Percentiles rank a stretch among this genome's conserved stretches.
phyloP scores from a whole-genome alignment of 1,140 invertebrate genomes.

The Lamellibrachia luymesi region DNA sequence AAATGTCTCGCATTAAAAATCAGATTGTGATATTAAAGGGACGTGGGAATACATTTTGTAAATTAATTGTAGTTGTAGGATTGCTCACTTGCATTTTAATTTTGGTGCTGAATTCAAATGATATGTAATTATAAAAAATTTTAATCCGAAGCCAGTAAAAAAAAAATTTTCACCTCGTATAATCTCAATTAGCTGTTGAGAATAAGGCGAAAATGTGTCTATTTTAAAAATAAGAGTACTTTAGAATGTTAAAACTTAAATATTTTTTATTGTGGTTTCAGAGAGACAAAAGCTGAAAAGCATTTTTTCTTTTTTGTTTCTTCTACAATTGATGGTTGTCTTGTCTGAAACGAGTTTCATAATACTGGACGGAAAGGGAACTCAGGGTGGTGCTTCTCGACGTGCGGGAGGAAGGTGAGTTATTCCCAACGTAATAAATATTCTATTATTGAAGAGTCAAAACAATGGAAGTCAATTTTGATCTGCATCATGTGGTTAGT shows the following conservation, averaged over 20 bases:
- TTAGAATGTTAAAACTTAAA: not conserved
- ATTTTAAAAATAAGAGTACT: not conserved
- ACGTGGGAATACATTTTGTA: too few relatives aligned
- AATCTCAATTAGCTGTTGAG: too few relatives aligned
- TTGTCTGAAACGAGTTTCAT: constrained; percentile 29
- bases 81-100: too few relatives aligned
- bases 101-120: too few relatives aligned
- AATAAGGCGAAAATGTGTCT: not conserved
- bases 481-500: not conserved
- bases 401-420: constrained; percentile 90
- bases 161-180: too few relatives aligned
- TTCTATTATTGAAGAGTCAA: too few relatives aligned
- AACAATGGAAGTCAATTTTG: too few relatives aligned
- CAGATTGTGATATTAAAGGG: too few relatives aligned
- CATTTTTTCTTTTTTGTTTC: constrained; percentile 2
- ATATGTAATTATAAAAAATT: too few relatives aligned
- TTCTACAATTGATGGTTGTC: constrained; percentile 7
- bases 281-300: constrained; percentile 4
- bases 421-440: not conserved
- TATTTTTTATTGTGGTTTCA: not conserved
- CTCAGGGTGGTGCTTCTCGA: constrained; percentile 96
- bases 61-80: too few relatives aligned
- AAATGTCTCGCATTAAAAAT: too few relatives aligned
- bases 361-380: constrained; percentile 85
- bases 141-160: too few relatives aligned